Evolutionary conservation across 1,140 invertebrate species (phyloP), one percentile per base, ranked within the genome.

Genomic region (Zaprionus camerounensis): DNA sequence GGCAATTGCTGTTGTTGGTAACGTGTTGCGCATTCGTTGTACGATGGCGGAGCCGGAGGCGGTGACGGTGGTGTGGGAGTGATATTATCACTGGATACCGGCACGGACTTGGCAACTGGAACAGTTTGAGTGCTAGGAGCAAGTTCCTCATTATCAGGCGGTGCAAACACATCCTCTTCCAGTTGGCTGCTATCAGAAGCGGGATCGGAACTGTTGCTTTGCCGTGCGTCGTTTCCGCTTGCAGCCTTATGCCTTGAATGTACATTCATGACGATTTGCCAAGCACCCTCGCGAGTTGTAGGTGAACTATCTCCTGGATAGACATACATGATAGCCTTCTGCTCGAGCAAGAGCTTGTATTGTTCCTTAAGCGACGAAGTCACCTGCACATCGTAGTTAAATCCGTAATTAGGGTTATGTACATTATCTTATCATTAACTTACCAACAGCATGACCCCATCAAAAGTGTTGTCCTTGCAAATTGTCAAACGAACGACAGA

Each of bases 361-460:
- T 96, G 95, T 71, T 94, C 93, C 26, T 94, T 94, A n/a, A 94
- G 91, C 31, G 94, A 92, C 71, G 94, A 95, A 41, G 96, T 96
- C 64, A 97, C 96, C 95, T 96, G 78, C 20, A 13, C 9, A 22
- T 13, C 59, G 24, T 46, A 49, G 12, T 9, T 13, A 46, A 20
- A 56, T 70, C 6, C 41, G 41, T 38, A 34, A 24, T 41, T 49
- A 9, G 0, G 1, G 6, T 46, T 20, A 41, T 41, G 15, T 12
- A 44, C 28, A 1, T 13, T 24, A 2, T 1, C 0, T 1, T n/a
- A 34, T 34, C 0, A 11, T n/a, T 4, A 46, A 6, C 80, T 93
- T 91, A 96, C 95, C 92, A 97, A 91, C 46, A 97, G 93, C 85
- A 95, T 95, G 34, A 96, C 94, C 28, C 94, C 94, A 72, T 96